phyloP scores from a whole-genome alignment of 2,888 invertebrate species.

The Lathronympha strigana region DNA sequence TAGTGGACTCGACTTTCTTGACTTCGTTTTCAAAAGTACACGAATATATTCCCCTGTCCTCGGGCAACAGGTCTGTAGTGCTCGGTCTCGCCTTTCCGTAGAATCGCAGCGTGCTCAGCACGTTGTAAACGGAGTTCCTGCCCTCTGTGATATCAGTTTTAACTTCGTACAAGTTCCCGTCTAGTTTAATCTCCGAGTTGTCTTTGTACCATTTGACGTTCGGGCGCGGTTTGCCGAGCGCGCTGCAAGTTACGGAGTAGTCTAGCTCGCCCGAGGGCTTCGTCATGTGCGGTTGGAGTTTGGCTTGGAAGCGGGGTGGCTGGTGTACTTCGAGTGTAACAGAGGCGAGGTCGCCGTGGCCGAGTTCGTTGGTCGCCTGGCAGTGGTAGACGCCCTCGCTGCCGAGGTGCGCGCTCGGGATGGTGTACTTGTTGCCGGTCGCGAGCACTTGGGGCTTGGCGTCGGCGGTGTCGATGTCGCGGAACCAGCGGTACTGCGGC shows the following conservation, averaged over 20 bases:
- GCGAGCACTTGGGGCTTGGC: slow-evolving; percentile 88
- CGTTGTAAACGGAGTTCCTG: slow-evolving; percentile 91
- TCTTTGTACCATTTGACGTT: slow-evolving; percentile 94
- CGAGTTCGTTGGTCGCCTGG: slow-evolving; percentile 94
- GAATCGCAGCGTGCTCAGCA: slow-evolving; percentile 93
- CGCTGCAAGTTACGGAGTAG: slow-evolving; percentile 92
- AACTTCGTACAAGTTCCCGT: slow-evolving; percentile 91
- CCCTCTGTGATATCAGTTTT: slow-evolving; percentile 90
- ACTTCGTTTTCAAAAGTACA: slow-evolving; percentile 96
- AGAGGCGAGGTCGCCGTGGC: slow-evolving; percentile 93
- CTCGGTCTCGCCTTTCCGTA: slow-evolving; percentile 90
- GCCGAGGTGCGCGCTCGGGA: slow-evolving; percentile 92
- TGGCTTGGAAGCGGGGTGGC: slow-evolving; percentile 92
- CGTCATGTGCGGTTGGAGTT: slow-evolving; percentile 92
- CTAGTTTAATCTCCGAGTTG: slow-evolving; percentile 90
- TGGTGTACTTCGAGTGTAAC: slow-evolving; percentile 94
- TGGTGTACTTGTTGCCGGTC: slow-evolving; percentile 92
- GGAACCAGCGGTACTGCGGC: slow-evolving; percentile 95
- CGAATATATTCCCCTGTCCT: slow-evolving; percentile 93
- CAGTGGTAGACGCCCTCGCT: slow-evolving; percentile 96
- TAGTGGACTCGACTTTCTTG: slow-evolving; percentile 93
- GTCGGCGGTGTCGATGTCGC: slow-evolving; percentile 87
- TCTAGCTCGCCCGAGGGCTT: slow-evolving; percentile 91
- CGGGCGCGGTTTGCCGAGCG: slow-evolving; percentile 94
- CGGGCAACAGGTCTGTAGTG: slow-evolving; percentile 90